Conservation (phyloP, 2,113 vertebrate genomes). For the Semnornis frantzii region DNA sequence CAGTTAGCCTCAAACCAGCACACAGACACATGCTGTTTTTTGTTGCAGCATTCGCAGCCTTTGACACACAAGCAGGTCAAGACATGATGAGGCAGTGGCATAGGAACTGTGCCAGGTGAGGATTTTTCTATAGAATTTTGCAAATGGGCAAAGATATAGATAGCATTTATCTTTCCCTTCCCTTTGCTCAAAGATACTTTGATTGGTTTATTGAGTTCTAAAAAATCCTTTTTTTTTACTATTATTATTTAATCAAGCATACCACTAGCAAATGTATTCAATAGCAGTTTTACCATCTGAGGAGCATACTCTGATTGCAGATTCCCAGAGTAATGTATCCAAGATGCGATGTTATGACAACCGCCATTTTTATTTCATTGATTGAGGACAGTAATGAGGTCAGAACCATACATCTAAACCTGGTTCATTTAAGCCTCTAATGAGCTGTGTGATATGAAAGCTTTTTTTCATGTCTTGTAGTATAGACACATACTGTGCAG, state of each 20-base stretch:
- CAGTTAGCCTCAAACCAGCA: too few relatives aligned
- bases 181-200: constrained; percentile 2
- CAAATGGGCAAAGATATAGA: background rate
- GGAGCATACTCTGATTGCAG: constrained; percentile 49
- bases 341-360: constrained; percentile 45
- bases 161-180: background rate
- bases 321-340: constrained; percentile 18
- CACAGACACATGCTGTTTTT: background rate
- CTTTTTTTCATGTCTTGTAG: constrained; percentile 37
- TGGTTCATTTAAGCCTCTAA: constrained; percentile 68
- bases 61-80: background rate
- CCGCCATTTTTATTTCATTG: constrained; percentile 65
- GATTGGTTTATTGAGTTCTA: constrained; percentile 29
- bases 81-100: background rate
- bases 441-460: constrained; percentile 63
- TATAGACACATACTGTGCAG: background rate
- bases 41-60: background rate
- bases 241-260: constrained; percentile 58
- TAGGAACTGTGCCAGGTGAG: background rate
- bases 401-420: constrained; percentile 65
- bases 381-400: constrained; percentile 66
- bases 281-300: background rate
- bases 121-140: background rate
- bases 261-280: constrained; percentile 28
- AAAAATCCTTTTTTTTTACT: background rate